Conservation (phyloP, 2,888 invertebrate species). For the Sinelater perroti region DNA sequence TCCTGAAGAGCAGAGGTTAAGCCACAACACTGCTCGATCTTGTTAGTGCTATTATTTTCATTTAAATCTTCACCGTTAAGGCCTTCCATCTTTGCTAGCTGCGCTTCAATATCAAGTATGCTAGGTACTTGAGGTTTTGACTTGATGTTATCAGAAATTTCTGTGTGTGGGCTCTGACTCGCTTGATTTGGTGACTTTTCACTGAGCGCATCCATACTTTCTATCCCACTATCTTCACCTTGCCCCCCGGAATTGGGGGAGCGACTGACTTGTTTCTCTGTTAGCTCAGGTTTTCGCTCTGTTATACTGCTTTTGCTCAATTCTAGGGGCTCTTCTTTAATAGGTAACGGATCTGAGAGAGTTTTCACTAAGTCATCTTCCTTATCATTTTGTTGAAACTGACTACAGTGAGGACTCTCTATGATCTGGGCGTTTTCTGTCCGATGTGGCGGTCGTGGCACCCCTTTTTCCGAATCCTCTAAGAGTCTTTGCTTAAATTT, state of each 20-base stretch:
- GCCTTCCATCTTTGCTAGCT: constrained; percentile 74
- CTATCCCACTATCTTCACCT: constrained; percentile 91
- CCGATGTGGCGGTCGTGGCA: constrained; percentile 54
- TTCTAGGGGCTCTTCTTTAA: constrained; percentile 57
- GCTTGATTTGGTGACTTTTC: constrained; percentile 83
- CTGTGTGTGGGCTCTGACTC: constrained; percentile 73
- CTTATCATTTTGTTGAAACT: constrained; percentile 42
- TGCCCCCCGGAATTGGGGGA: constrained; percentile 63
- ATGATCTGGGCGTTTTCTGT: constrained; percentile 46
- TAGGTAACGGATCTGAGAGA: constrained; percentile 44
- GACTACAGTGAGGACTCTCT: constrained; percentile 37
- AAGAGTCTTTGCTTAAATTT: constrained; percentile 68
- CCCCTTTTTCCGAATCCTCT: constrained; percentile 59
- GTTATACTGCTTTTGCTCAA: constrained; percentile 57
- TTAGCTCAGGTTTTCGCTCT: constrained; percentile 50
- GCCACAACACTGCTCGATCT: constrained; percentile 57
- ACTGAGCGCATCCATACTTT: constrained; percentile 92
- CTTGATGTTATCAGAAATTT: constrained; percentile 50
- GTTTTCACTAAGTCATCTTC: constrained; percentile 47
- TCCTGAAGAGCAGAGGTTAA: constrained; percentile 55
- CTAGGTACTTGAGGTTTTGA: constrained; percentile 62
- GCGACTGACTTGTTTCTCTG: constrained; percentile 50
- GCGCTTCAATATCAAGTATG: constrained; percentile 74
- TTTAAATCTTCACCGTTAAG: constrained; percentile 51
- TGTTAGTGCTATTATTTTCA: constrained; percentile 46